Percentiles rank a stretch among this genome's conserved stretches.
Conservation (phyloP, 2,888 invertebrate species). For the Neoaliturus tenellus region DNA sequence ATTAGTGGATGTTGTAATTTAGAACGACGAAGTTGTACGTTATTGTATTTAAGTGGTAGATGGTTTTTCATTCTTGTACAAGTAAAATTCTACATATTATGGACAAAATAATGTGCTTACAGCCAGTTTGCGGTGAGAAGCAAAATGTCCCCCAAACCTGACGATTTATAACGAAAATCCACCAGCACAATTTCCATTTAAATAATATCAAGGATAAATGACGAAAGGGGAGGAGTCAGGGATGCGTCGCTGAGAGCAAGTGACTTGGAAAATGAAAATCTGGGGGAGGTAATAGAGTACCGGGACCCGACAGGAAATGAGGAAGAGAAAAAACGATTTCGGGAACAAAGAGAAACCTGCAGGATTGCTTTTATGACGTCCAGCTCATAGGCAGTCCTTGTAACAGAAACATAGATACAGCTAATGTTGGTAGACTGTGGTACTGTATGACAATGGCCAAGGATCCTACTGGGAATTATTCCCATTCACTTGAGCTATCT, state of each 20-base stretch:
- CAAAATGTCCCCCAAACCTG: not conserved
- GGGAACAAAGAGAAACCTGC: conserved; percentile 11
- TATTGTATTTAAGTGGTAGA: no score
- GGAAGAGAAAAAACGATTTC: conserved; percentile 25
- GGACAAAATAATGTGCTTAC: not conserved
- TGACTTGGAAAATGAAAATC: conserved; percentile 47
- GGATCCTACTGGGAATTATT: conserved; percentile 1
- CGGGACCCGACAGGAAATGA: conserved; percentile 35
- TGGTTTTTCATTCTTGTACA: no score
- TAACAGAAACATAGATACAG: not conserved
- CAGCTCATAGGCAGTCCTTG: not conserved
- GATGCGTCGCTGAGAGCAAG: not conserved
- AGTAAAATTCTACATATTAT: no score
- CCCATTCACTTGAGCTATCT: conserved; percentile 18
- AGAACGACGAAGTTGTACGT: no score
- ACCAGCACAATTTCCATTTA: conserved; percentile 31
- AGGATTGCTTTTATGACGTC: conserved; percentile 15
- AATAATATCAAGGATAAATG: conserved; percentile 27
- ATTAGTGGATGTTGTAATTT: no score
- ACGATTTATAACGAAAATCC: conserved; percentile 30
- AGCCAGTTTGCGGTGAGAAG: not conserved
- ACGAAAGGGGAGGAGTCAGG: conserved; percentile 18
- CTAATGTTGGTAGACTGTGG: not conserved
- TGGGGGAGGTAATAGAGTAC: conserved; percentile 34
- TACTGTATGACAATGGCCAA: conserved; percentile 3